Evolutionary conservation across 2,797 vertebrate species (phyloP), one percentile per base, ranked within the genome.

Genomic region (Discoglossus pictus): DNA sequence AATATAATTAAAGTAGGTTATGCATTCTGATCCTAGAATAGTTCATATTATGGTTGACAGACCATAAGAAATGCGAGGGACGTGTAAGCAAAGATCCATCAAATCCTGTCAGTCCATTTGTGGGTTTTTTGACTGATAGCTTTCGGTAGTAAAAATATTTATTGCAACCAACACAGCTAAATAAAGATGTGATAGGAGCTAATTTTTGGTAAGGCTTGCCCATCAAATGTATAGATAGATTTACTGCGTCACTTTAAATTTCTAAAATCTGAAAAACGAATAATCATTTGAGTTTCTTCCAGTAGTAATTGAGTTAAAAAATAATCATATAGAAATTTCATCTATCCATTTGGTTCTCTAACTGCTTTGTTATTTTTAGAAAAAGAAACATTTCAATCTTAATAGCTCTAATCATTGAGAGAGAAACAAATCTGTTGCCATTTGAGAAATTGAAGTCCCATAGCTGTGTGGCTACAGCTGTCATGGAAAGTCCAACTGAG

Each of bases 351-450:
- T 48, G 17, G 43, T 35, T 56, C 35, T 17, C 10, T 36, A 55
- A 31, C 42, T 62, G 51, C 42, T 21, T 12, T 13, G 40, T 34
- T 70, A 62, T 62, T 62, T 70, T 62, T 55, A 62, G 67, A 23
- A 27, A 48, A 43, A 47, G 40, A 56, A 20, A 46, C 18, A 16
- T 69, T 62, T 69, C 44, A 27, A 27, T 38, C 56, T 53, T 54
- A 61, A 62, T 50, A 70, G 24, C 40, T 13, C 59, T 23, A 62
- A 62, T 70, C 42, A 70, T 47, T 47, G 42, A 6, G 42, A 34
- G 16, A 21, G 44, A 47, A 42, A 46, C 4, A 70, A 63, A 70
- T 70, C 67, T 70, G 67, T 42, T 70, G 50, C 43, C 67, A 42
- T 38, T 48, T 54, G 51, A 55, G 59, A 20, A 48, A 56, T 27